Evolutionary conservation across 2,113 vertebrate genomes (phyloP).

Genomic region (Chloebia gouldiae): DNA sequence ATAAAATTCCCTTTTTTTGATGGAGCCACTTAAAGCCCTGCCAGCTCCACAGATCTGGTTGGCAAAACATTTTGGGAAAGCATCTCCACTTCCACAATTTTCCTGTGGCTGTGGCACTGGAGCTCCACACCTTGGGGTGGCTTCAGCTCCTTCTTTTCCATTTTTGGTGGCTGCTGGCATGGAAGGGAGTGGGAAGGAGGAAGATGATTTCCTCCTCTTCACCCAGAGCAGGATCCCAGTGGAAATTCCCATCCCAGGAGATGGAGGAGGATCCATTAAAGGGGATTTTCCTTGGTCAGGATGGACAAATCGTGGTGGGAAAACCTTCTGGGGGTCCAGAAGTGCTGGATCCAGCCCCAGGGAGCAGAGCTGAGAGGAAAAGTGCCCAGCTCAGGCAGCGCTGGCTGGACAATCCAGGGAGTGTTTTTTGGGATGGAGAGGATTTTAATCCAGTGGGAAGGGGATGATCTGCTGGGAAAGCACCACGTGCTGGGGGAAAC

Average conservation of each 20-base stretch:
- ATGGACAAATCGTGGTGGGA: fast-evolving
- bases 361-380: fast-evolving
- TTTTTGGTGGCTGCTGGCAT: background rate
- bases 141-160: background rate
- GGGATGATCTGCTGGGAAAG: background rate
- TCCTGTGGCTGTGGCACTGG: background rate
- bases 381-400: background rate
- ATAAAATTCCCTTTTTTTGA: background rate
- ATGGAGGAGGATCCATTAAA: background rate
- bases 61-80: background rate
- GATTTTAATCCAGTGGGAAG: background rate
- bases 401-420: fast-evolving
- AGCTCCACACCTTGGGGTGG: fast-evolving
- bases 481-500: fast-evolving
- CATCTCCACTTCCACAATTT: background rate
- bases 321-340: background rate
- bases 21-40: background rate
- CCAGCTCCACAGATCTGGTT: background rate
- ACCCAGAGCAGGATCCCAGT: fast-evolving
- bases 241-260: fast-evolving
- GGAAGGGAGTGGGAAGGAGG: background rate
- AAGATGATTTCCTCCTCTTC: background rate
- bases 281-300: background rate
- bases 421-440: background rate
- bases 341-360: background rate